Percentiles rank a stretch among this genome's conserved stretches.
These are phyloP conservation scores for Ctenochaetus hawaiiensis DNA, from an alignment of 2,797 vertebrate genomes.

Conservation along the genomic window DNA sequence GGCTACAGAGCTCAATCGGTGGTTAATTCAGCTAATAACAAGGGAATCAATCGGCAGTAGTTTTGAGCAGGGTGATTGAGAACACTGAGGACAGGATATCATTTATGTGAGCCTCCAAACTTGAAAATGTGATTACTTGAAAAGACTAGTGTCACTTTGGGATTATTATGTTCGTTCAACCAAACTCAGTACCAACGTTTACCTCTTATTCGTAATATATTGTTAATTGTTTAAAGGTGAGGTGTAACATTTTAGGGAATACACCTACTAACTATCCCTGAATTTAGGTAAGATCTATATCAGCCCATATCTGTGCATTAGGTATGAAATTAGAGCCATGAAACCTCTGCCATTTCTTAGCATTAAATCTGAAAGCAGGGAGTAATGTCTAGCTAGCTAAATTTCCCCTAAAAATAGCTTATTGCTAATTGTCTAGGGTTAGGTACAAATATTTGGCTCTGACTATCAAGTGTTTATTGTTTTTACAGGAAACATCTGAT, in stretches of 20 bases:
- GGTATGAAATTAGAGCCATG: no score
- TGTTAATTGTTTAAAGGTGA: no score
- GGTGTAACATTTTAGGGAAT: no score
- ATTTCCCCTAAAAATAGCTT: no score
- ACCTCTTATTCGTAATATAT: background rate
- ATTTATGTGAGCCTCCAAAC: slow-evolving; percentile 14
- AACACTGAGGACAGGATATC: slow-evolving; percentile 23
- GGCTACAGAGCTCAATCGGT: slow-evolving; percentile 43
- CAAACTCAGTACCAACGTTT: background rate
- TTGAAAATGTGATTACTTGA: background rate
- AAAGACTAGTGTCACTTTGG: background rate
- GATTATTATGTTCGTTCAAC: background rate
- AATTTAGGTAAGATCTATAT: no score
- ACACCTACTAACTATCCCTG: no score
- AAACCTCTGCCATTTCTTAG: no score
- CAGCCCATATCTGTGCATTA: no score
- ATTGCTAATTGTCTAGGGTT: no score
- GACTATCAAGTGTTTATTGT: background rate
- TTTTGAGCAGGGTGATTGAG: slow-evolving; percentile 37
- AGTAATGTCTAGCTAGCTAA: no score
- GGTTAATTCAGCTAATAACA: slow-evolving; percentile 65
- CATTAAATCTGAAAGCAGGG: no score
- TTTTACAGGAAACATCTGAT: background rate
- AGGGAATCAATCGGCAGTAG: slow-evolving; percentile 57
- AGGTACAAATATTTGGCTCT: background rate